Evolutionary conservation across 2,888 invertebrate genomes (phyloP).

Genomic region (Polydrusus cervinus): DNA sequence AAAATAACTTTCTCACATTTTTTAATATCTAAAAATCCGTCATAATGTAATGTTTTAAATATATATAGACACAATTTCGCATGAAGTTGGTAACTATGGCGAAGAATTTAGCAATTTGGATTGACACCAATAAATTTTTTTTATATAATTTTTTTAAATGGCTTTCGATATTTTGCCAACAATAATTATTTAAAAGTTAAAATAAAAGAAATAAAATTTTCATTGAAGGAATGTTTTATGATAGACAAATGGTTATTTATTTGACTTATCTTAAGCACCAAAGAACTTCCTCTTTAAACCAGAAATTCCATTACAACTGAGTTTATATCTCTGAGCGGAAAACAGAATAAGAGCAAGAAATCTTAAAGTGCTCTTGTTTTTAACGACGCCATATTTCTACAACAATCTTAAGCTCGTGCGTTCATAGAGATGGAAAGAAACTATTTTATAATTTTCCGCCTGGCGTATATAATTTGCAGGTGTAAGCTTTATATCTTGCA

Average conservation of each 20-base stretch:
- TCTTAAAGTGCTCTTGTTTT: slow-evolving; percentile 46
- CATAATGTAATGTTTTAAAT: too few relatives aligned
- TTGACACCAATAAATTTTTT: too few relatives aligned
- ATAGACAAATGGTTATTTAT: neutral
- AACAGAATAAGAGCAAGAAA: slow-evolving; percentile 35
- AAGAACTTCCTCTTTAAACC: slow-evolving; percentile 27
- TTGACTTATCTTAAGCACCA: neutral
- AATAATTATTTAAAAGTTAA: too few relatives aligned
- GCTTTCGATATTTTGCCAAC: too few relatives aligned
- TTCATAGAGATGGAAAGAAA: slow-evolving; percentile 38
- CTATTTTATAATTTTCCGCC: slow-evolving; percentile 47
- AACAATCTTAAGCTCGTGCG: slow-evolving; percentile 51
- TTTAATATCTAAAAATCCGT: too few relatives aligned
- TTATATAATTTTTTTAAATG: too few relatives aligned
- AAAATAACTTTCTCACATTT: too few relatives aligned
- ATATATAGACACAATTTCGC: too few relatives aligned
- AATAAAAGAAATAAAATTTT: too few relatives aligned
- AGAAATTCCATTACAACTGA: slow-evolving; percentile 13
- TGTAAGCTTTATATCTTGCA: slow-evolving; percentile 43
- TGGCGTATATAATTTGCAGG: slow-evolving; percentile 48
- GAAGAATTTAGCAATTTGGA: too few relatives aligned
- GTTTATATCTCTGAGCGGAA: slow-evolving; percentile 40
- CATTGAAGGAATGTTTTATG: too few relatives aligned
- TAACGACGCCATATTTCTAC: slow-evolving; percentile 45
- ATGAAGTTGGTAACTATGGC: too few relatives aligned